These are phyloP conservation scores for Nephrotoma flavescens DNA, from an alignment of 2,888 invertebrate species.

Conservation along the genomic window DNA sequence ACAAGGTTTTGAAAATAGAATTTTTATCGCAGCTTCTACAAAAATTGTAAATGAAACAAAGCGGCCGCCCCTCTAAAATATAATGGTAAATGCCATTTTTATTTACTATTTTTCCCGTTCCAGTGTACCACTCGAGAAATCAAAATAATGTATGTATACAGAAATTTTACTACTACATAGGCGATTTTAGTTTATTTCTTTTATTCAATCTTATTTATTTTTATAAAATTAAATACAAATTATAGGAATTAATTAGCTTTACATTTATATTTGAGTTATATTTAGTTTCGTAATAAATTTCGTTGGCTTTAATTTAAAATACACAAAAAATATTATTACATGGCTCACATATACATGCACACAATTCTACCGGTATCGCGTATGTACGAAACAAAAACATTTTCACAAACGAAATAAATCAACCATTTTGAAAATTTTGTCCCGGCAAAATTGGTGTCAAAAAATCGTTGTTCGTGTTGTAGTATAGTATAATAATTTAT, in stretches of 20 bases:
- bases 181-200: background rate
- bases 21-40: background rate
- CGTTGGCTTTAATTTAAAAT: background rate
- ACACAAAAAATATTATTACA: background rate
- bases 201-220: background rate
- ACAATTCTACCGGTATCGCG: background rate
- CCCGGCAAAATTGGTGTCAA: slow-evolving; percentile 5
- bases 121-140: background rate
- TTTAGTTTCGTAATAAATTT: background rate
- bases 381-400: background rate
- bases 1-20: background rate
- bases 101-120: background rate
- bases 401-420: background rate
- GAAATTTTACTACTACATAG: background rate
- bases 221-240: background rate
- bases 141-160: background rate
- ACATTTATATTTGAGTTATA: background rate
- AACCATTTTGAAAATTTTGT: background rate
- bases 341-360: background rate
- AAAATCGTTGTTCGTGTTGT: background rate
- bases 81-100: slow-evolving; percentile 1
- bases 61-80: background rate
- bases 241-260: background rate
- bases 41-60: background rate
- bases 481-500: background rate